A percentile compares a stretch with the other conserved stretches of the same genome.
phyloP scores from a whole-genome alignment of 2,888 invertebrate species.

The Seira ritae region DNA sequence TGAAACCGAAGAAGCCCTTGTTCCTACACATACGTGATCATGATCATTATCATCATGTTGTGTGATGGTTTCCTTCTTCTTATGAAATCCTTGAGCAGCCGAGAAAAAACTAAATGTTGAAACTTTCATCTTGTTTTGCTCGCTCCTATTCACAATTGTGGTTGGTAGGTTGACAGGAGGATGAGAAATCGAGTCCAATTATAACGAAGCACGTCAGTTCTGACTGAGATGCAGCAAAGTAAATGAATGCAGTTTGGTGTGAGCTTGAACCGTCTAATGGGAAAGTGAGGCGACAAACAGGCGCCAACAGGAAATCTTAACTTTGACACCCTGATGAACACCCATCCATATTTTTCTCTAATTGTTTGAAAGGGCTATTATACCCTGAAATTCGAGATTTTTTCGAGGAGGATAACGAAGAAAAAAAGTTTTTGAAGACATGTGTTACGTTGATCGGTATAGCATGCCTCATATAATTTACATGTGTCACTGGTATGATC shows the following conservation, averaged over 20 bases:
- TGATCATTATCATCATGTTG: too few species aligned
- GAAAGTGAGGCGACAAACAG: conserved; percentile 51
- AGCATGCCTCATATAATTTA: conserved; percentile 4
- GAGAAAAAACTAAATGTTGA: too few species aligned
- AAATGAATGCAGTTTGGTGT: conserved; percentile 42
- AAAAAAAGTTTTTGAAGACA: neutral
- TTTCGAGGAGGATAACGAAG: neutral
- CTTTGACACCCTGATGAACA: conserved; percentile 48
- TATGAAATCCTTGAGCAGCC: too few species aligned
- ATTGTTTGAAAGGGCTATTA: conserved; percentile 2
- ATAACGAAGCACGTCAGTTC: conserved; percentile 34
- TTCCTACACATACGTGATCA: too few species aligned
- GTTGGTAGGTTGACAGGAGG: conserved; percentile 26
- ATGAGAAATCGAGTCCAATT: conserved; percentile 1
- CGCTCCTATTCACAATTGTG: too few species aligned
- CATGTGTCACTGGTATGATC: neutral
- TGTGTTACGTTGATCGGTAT: neutral
- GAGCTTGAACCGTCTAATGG: neutral
- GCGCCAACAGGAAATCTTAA: conserved; percentile 56
- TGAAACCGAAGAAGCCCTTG: too few species aligned
- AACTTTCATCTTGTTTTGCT: too few species aligned
- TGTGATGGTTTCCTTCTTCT: too few species aligned
- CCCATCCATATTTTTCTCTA: conserved; percentile 41
- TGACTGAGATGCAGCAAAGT: too few species aligned
- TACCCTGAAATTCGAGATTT: neutral